Evolutionary conservation across 2,113 vertebrate species (phyloP), one percentile per base, ranked within the genome.

Genomic region (Peromyscus californicus): DNA sequence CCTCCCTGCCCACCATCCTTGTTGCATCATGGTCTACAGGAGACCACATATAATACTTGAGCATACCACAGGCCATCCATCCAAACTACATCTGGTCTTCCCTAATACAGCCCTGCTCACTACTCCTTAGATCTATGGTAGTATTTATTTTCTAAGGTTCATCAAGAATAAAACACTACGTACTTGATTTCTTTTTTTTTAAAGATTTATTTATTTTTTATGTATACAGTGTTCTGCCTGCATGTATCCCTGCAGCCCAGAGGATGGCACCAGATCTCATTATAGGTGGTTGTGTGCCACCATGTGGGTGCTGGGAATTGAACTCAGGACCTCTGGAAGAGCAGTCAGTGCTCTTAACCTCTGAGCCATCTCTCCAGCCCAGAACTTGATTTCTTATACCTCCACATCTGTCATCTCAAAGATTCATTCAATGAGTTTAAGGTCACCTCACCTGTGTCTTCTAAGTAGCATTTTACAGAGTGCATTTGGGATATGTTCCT

Each of bases 51-150:
- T 2, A 48, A 7, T 84, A 16, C 51, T 51, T 63, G 22, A n/a
- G n/a, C 22, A 31, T 24, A 69, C 39, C 13, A 7, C 21, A 61
- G 11, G 5, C 3, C n/a, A 63, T 26, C 7, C 29, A 74, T 7
- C 21, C 36, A 78, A 75, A 91, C 0, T 22, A 0, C 26, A 8
- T 69, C 69, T 16, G 69, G 9, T 65, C 51, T 78, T 88, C 24
- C 29, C 54, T 69, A 12, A 12, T 1, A 72, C 45, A 3, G 0
- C 93, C 6, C 5, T 33, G 10, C 22, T 31, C 4, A 6, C 0
- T 36, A 72, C 0, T 65, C 4, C 5, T 57, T 36, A 51, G 19
- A 65, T 10, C 17, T 19, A 39, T 45, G 7, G 2, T 70, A 65
- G 26, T 45, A 61, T 26, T 9, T 13, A 17, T 57, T 79, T 94